Evolutionary conservation across 2,888 invertebrate species (phyloP).

Genomic region (Aleiodes leptofemur): DNA sequence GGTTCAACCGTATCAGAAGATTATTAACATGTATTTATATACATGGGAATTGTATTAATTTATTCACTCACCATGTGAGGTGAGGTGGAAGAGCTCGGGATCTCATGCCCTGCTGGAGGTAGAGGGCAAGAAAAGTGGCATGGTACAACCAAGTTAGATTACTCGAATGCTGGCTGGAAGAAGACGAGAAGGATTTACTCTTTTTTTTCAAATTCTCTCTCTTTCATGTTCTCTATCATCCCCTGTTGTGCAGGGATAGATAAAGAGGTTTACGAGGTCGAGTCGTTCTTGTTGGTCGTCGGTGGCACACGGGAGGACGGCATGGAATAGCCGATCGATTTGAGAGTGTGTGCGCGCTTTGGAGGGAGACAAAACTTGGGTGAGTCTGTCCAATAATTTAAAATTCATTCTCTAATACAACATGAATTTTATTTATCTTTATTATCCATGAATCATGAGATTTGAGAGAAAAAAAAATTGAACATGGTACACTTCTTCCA

Average conservation of each 20-base stretch:
- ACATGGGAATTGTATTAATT: neutral
- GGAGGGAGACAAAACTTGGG: slow-evolving; percentile 31
- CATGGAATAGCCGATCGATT: slow-evolving; percentile 45
- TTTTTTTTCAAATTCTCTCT: too few relatives aligned
- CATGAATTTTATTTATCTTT: neutral
- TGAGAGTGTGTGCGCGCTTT: slow-evolving; percentile 34
- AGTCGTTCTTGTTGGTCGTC: slow-evolving; percentile 29
- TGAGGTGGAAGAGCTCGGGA: slow-evolving; percentile 3
- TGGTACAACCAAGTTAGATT: neutral
- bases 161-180: neutral
- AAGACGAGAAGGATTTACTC: too few relatives aligned
- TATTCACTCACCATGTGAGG: slow-evolving; percentile 14
- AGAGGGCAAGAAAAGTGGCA: neutral
- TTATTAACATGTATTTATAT: neutral
- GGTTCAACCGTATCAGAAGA: neutral
- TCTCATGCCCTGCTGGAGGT: neutral
- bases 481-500: neutral
- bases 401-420: neutral
- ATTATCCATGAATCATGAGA: neutral
- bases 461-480: neutral
- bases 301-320: slow-evolving; percentile 34
- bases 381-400: slow-evolving; percentile 20
- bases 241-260: neutral
- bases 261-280: slow-evolving; percentile 9
- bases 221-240: too few relatives aligned